Evolutionary conservation across 2,888 invertebrate species (phyloP), one percentile per base, ranked within the genome.

Genomic region (Dolomedes plantarius): DNA sequence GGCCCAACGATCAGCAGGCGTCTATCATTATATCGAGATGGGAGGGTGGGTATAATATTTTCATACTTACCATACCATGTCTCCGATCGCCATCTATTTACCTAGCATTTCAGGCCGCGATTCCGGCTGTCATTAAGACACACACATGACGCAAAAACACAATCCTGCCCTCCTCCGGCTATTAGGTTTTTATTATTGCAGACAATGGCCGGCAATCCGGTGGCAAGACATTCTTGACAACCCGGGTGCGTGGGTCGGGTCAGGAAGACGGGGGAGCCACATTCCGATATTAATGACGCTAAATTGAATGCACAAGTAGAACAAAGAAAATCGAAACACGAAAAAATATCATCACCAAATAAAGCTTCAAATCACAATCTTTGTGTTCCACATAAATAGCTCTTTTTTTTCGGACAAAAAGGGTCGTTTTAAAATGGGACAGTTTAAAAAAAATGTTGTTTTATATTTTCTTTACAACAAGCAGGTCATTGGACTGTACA

Each of bases 171-270:
- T 67, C 73, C 77, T 85, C 50, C 56, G 32, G 68, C 77, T 85
- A 78, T 77, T 77, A 73, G 65, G 69, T 81, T 85, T 77, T 77
- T 77, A 77, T 85, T 77, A 67, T 77, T 85, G 23, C 73, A 85
- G 83, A 83, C 83, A 83, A 78, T 77, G 5, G 73, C 73, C 65
- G 72, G 76, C 76, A 72, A 73, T 77, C 27, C 83, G 67, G 83
- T 85, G 83, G 83, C 83, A 85, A 77, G 82, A 69, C 65, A 77
- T 39, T 36, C 65, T 85, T 78, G 83, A 85, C 83, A 85, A 85
- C 76, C 77, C 7, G 19, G 1, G 23, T 23, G 3, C 6, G 56
- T 23, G n/a, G n/a, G n/a, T 23, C 56, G 56, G 23, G 46, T 16
- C 2, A 2, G 46, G 36, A 36, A 36, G 36, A 5, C 5, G 36